Percentiles rank a stretch among this genome's conserved stretches.
Conservation (phyloP, 1,140 invertebrate species). For the Helicoverpa zea region DNA sequence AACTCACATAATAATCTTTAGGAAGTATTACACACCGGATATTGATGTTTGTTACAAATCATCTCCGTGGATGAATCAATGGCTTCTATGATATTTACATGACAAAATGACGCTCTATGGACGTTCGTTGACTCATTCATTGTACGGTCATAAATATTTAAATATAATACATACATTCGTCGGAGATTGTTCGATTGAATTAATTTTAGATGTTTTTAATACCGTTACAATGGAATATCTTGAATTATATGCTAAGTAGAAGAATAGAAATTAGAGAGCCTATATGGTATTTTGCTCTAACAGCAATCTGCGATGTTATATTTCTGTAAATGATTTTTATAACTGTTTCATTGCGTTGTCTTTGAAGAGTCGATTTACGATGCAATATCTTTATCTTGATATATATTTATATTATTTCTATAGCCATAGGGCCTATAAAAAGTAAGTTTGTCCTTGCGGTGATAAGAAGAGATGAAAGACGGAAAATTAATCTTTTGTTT, state of each 20-base stretch:
- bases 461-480: not conserved
- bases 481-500: not conserved
- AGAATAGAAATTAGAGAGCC: not conserved
- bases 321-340: too few relatives aligned
- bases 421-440: not conserved
- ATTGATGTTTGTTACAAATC: conserved; percentile 41
- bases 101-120: conserved; percentile 36
- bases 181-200: not conserved
- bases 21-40: conserved; percentile 41
- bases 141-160: conserved; percentile 12
- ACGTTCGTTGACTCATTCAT: conserved; percentile 37
- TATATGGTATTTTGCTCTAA: not conserved
- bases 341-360: too few relatives aligned
- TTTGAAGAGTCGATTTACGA: not conserved
- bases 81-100: conserved; percentile 37
- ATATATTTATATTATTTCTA: not conserved
- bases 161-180: not conserved
- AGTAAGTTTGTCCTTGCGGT: not conserved
- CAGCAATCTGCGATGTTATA: not conserved
- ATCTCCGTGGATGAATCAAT: conserved; percentile 46
- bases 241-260: not conserved
- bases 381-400: not conserved
- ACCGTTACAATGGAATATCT: not conserved
- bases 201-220: not conserved
- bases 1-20: not conserved